phyloP scores from a whole-genome alignment of 2,888 invertebrate species.

The Noctua janthina region DNA sequence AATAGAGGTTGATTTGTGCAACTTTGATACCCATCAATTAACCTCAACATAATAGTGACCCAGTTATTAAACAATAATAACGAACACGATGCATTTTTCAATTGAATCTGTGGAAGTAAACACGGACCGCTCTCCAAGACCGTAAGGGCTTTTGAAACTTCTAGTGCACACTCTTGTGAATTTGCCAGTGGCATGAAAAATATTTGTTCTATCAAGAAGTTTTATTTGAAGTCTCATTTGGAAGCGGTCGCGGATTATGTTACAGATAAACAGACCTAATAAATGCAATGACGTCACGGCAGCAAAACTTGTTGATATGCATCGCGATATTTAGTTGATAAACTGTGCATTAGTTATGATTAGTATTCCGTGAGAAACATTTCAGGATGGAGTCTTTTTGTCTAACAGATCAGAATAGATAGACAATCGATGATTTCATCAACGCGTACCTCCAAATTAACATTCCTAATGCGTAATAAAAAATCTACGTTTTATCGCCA shows the following conservation, averaged over 20 bases:
- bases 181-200: constrained; percentile 11
- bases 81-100: constrained; percentile 76
- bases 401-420: constrained; percentile 17
- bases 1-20: constrained; percentile 51
- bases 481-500: constrained; percentile 74
- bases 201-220: constrained; percentile 30
- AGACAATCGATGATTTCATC: constrained; percentile 67
- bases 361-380: constrained; percentile 17
- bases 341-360: constrained; percentile 17
- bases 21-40: constrained; percentile 76
- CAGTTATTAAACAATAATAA: constrained; percentile 76
- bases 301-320: constrained; percentile 30
- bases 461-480: constrained; percentile 69
- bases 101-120: constrained; percentile 73
- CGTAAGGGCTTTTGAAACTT: constrained; percentile 41
- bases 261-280: constrained; percentile 52
- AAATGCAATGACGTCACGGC: constrained; percentile 43
- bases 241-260: constrained; percentile 28
- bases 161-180: constrained; percentile 2
- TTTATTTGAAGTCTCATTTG: constrained; percentile 42
- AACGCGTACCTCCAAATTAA: constrained; percentile 61
- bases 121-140: constrained; percentile 58
- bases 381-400: constrained; percentile 4
- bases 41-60: constrained; percentile 76
- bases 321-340: constrained; percentile 36